phyloP scores from a whole-genome alignment of 2,888 invertebrate genomes.

The Melanostoma scalare region DNA sequence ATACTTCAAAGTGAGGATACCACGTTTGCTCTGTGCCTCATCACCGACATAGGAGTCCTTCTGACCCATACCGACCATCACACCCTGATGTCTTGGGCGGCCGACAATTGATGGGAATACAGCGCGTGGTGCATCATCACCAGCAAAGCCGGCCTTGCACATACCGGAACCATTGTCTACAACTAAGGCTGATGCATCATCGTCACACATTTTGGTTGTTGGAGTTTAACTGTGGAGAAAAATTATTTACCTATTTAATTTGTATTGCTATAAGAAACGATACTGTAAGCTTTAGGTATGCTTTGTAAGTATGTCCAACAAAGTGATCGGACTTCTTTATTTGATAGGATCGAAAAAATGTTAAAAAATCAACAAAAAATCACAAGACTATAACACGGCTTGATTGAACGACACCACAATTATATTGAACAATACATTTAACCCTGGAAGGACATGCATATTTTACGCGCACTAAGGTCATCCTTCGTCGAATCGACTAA shows the following conservation, averaged over 20 bases:
- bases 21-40: conserved; percentile 98
- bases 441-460: too few species aligned
- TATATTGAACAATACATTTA: too few species aligned
- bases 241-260: not conserved
- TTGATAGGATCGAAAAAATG: too few species aligned
- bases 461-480: too few species aligned
- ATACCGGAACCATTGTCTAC: conserved; percentile 99
- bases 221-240: conserved; percentile 35
- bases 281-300: too few species aligned
- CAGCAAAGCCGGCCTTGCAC: conserved; percentile 98
- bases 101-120: conserved; percentile 97
- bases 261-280: too few species aligned
- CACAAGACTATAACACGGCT: too few species aligned
- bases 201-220: conserved; percentile 90
- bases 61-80: conserved; percentile 99
- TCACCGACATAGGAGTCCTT: conserved; percentile 98
- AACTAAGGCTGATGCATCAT: conserved; percentile 95
- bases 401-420: too few species aligned
- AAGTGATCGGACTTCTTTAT: too few species aligned
- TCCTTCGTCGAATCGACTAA: too few species aligned
- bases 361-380: too few species aligned
- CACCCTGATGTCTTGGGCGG: conserved; percentile 95
- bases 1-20: conserved; percentile 97
- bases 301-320: too few species aligned
- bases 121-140: conserved; percentile 97